These are phyloP conservation scores for Bombyx huttoni DNA, from an alignment of 2,888 invertebrate genomes.

Conservation along the genomic window DNA sequence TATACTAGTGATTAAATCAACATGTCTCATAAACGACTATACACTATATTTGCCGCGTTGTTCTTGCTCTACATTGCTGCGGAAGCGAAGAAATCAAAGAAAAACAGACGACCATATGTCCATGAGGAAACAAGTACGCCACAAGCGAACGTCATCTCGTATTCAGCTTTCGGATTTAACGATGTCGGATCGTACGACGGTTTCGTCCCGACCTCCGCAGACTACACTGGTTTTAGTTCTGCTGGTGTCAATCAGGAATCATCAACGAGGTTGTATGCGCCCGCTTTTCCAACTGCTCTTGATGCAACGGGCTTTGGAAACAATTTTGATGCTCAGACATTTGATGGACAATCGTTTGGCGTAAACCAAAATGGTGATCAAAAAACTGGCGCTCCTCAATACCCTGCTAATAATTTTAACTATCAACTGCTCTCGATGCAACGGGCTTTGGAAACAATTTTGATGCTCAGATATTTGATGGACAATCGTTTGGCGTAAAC, in stretches of 20 bases:
- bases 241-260: constrained; percentile 38
- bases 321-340: constrained; percentile 26
- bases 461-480: constrained; percentile 27
- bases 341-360: constrained; percentile 25
- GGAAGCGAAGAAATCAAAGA: constrained; percentile 40
- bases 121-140: constrained; percentile 41
- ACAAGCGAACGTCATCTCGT: constrained; percentile 55
- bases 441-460: constrained; percentile 33
- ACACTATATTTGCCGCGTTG: constrained; percentile 30
- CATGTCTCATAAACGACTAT: constrained; percentile 43
- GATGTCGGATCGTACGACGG: constrained; percentile 56
- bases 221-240: constrained; percentile 41
- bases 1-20: constrained; percentile 27
- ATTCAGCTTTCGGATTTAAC: constrained; percentile 60
- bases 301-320: constrained; percentile 37
- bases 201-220: constrained; percentile 55
- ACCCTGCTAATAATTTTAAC: constrained; percentile 31
- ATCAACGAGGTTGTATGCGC: constrained; percentile 44
- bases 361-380: constrained; percentile 23
- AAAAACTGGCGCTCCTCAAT: constrained; percentile 36
- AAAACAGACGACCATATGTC: constrained; percentile 34
- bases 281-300: constrained; percentile 50
- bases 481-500: constrained; percentile 20
- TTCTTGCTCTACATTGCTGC: constrained; percentile 22
- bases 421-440: constrained; percentile 42